phyloP scores from a whole-genome alignment of 2,888 invertebrate genomes.

The Thymelicus sylvestris region DNA sequence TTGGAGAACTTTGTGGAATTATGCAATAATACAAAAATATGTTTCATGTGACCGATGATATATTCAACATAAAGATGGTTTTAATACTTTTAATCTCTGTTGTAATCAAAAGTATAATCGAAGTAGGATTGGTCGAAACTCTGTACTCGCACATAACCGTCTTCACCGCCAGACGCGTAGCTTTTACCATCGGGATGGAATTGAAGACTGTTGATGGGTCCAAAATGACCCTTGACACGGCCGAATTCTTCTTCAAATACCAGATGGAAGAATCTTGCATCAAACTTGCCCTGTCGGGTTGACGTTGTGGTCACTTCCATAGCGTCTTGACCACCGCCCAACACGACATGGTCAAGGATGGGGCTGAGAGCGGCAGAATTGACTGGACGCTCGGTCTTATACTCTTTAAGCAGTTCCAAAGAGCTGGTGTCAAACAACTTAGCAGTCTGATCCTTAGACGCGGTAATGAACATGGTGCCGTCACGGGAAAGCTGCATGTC shows the following conservation, averaged over 20 bases:
- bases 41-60: slow-evolving; percentile 37
- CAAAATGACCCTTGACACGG: slow-evolving; percentile 99
- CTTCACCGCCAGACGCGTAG: slow-evolving; percentile 98
- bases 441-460: slow-evolving; percentile 98
- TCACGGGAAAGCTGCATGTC: slow-evolving; percentile 98
- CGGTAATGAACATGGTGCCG: slow-evolving; percentile 97
- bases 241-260: slow-evolving; percentile 99
- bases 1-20: slow-evolving; percentile 17
- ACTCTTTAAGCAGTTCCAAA: slow-evolving; percentile 95
- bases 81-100: slow-evolving; percentile 64
- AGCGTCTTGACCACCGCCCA: slow-evolving; percentile 99
- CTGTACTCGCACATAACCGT: slow-evolving; percentile 98
- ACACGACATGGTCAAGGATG: slow-evolving; percentile 96
- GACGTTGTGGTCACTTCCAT: slow-evolving; percentile 99
- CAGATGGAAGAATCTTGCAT: slow-evolving; percentile 96
- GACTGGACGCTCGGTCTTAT: slow-evolving; percentile 98
- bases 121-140: slow-evolving; percentile 98
- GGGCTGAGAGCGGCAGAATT: slow-evolving; percentile 99
- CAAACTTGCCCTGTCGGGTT: slow-evolving; percentile 97
- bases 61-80: slow-evolving; percentile 38
- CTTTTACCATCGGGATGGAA: slow-evolving; percentile 99
- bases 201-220: slow-evolving; percentile 98
- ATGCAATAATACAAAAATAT: slow-evolving; percentile 33
- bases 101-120: slow-evolving; percentile 96
- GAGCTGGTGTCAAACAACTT: slow-evolving; percentile 96